These are phyloP conservation scores for Pygocentrus nattereri DNA, from an alignment of 2,797 vertebrate species.

Conservation along the genomic window DNA sequence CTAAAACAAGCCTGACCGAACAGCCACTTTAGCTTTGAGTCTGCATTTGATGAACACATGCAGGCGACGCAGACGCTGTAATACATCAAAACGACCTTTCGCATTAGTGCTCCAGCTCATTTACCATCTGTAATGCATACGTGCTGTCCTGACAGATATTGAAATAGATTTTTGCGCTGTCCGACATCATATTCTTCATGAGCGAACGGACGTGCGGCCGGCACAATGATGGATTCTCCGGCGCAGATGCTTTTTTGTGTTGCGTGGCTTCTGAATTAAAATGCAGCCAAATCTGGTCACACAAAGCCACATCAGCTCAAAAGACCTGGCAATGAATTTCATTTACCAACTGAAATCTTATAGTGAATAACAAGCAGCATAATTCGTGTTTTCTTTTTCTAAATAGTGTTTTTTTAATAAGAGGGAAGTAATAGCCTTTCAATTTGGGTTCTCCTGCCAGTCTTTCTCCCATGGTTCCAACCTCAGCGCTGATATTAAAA, in stretches of 20 bases:
- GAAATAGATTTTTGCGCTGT: constrained; percentile 4
- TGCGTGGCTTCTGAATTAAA: not conserved
- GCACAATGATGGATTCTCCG: constrained; percentile 7
- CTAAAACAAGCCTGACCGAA: not conserved
- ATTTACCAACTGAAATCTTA: not conserved
- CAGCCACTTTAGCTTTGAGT: not conserved
- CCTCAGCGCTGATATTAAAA: not conserved
- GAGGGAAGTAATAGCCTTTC: too few species aligned
- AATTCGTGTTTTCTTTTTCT: too few species aligned
- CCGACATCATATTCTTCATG: not conserved
- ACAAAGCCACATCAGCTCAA: not conserved
- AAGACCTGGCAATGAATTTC: not conserved
- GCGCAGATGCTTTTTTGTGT: not conserved
- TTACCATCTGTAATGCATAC: not conserved
- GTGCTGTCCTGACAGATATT: not conserved
- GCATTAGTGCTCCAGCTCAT: constrained; percentile 7
- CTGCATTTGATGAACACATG: constrained; percentile 12
- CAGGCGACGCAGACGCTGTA: constrained; percentile 6
- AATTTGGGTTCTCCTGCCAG: too few species aligned
- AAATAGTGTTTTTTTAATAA: not conserved
- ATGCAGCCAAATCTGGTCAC: not conserved
- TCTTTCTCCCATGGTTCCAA: too few species aligned
- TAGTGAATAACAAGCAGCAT: not conserved
- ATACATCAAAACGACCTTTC: not conserved
- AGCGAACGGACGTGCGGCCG: not conserved